Conservation (phyloP, 2,113 vertebrate genomes). For the Martes martes region DNA sequence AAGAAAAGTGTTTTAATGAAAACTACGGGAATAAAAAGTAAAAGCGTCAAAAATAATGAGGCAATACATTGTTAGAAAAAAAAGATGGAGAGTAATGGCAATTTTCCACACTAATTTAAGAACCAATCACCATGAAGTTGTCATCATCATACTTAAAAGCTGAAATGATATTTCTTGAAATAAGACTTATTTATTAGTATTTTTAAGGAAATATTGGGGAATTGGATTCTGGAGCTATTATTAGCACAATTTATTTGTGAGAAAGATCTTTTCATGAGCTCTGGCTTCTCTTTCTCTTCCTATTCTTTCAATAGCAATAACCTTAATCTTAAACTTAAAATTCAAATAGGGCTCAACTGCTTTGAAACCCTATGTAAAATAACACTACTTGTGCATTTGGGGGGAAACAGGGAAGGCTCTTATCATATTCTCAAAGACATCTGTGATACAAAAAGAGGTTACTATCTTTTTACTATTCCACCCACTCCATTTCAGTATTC, state of each 20-base stretch:
- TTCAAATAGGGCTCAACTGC: background rate
- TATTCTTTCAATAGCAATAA: background rate
- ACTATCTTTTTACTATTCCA: background rate
- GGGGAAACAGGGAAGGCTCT: background rate
- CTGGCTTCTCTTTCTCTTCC: background rate
- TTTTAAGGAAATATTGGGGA: slow-evolving; percentile 8
- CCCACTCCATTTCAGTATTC: background rate
- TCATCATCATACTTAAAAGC: background rate
- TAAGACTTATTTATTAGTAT: background rate
- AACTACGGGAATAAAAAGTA: slow-evolving; percentile 5
- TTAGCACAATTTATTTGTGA: background rate
- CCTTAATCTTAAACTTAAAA: background rate
- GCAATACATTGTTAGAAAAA: background rate
- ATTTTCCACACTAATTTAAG: background rate
- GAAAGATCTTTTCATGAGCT: background rate
- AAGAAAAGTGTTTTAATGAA: background rate
- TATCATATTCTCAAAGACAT: background rate
- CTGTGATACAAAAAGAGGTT: background rate
- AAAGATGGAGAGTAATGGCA: background rate
- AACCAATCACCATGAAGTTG: background rate
- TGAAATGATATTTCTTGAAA: background rate
- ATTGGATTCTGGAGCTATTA: background rate
- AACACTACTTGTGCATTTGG: background rate
- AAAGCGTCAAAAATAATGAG: background rate
- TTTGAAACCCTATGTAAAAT: background rate